Evolutionary conservation across 2,113 vertebrate species (phyloP), one percentile per base, ranked within the genome.

Genomic region (Dicerorhinus sumatrensis): DNA sequence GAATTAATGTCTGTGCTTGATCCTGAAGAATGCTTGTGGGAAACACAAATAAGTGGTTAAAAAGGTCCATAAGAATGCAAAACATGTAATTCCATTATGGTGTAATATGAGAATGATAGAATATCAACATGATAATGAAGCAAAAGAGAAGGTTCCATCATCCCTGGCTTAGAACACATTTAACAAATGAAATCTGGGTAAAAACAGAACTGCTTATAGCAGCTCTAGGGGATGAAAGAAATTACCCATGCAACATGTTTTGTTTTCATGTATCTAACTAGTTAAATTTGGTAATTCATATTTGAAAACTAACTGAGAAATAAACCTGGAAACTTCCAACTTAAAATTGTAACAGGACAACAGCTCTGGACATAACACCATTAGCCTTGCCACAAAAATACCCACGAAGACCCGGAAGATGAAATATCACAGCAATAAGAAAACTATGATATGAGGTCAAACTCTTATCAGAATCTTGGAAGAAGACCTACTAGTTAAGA

Each of bases 61-160:
- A 95, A 96, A 81, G 29, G 56, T 97, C 63, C 39, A 29, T 46
- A 93, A 77, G 79, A 96, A 96, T 91, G 21, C 31, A 97, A 98
- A 93, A 69, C 70, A 54, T 75, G 14, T 48, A n/a, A 73, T 84
- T 95, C 70, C 25, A 86, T 91, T 89, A 82, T 54, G 60, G 42
- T 42, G 12, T 69, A 17, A 81, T 36, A 79, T 5, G 23, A 93
- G 62, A 91, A 94, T 94, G 60, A 48, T 27, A 77, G 46, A 60
- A 75, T 88, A 90, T 60, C 86, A 42, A 90, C 46, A 96, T 75
- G 20, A 67, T 84, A 93, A 92, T 81, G 11, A 91, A 76, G 46
- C 72, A 83, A 88, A 85, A 67, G 20, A 58, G 60, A 83, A 95
- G 65, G 62, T 67, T 91, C 70, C 18, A 51, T 94, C 83, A 84